These are phyloP conservation scores for Thysanoteuthis rhombus DNA, from an alignment of 2,888 invertebrate genomes.

Conservation along the genomic window DNA sequence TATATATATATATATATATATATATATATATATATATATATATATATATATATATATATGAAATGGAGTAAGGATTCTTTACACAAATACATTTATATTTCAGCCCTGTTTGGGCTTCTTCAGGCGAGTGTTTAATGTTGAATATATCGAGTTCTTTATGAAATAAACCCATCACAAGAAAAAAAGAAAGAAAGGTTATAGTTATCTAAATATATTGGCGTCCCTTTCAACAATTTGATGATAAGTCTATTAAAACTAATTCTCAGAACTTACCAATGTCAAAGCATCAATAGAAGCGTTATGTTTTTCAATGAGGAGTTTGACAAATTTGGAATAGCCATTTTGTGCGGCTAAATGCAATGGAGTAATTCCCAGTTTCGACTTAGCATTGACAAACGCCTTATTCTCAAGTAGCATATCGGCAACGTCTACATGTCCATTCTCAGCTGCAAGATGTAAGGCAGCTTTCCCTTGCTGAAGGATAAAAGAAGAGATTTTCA, in stretches of 20 bases:
- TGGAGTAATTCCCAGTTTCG: slow-evolving; percentile 94
- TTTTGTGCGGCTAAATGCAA: slow-evolving; percentile 96
- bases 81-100: too few species aligned
- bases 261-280: slow-evolving; percentile 75
- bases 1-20: too few species aligned
- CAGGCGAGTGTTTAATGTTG: too few species aligned
- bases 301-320: slow-evolving; percentile 92
- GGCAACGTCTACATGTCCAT: slow-evolving; percentile 81
- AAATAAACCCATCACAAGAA: too few species aligned
- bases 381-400: slow-evolving; percentile 98
- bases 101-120: too few species aligned
- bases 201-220: too few species aligned
- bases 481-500: not conserved
- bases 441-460: slow-evolving; percentile 88
- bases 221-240: not conserved
- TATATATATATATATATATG: too few species aligned
- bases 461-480: slow-evolving; percentile 79
- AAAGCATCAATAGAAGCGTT: slow-evolving; percentile 94
- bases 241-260: not conserved
- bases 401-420: slow-evolving; percentile 85
- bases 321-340: slow-evolving; percentile 88
- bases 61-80: too few species aligned
- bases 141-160: too few species aligned
- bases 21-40: too few species aligned
- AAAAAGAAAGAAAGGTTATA: too few species aligned